Percentiles rank a stretch among this genome's conserved stretches.
Evolutionary conservation across 2,797 vertebrate genomes (phyloP).

Genomic region (Coendou prehensilis): DNA sequence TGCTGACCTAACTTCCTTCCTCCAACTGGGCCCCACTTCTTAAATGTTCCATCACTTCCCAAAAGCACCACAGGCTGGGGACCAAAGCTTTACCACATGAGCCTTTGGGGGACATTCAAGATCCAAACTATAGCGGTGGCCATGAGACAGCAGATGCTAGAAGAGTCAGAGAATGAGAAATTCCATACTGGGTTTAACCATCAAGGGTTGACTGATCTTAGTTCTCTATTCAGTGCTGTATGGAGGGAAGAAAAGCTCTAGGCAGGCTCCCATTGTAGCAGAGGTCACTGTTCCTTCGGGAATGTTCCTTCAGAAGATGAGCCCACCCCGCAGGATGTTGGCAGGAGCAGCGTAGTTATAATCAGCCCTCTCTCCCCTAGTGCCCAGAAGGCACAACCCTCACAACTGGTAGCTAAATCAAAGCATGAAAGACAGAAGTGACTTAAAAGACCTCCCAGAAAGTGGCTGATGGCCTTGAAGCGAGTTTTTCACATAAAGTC

Average conservation of each 20-base stretch:
- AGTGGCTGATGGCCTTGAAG: background rate
- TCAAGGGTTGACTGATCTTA: background rate
- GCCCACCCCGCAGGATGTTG: background rate
- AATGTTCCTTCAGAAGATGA: constrained; percentile 6
- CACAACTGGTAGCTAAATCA: constrained; percentile 63
- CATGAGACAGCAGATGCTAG: background rate
- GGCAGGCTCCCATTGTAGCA: background rate
- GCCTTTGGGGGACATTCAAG: background rate
- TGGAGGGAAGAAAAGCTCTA: background rate
- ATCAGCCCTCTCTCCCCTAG: background rate
- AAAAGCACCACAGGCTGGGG: background rate
- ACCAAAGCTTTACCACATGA: background rate
- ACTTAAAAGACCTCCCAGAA: constrained; percentile 78
- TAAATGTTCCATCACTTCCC: background rate
- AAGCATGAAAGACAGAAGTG: constrained; percentile 50
- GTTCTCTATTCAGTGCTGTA: background rate
- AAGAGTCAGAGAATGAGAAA: background rate
- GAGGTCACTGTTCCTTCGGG: background rate
- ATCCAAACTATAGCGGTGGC: background rate
- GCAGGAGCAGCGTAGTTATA: background rate
- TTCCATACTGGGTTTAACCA: background rate
- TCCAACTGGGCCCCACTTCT: background rate
- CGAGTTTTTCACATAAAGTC: constrained; percentile 27
- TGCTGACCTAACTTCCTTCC: background rate
- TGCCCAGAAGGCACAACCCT: constrained; percentile 1